A percentile compares a stretch with the other conserved stretches of the same genome.
Conservation (phyloP, 2,797 vertebrate species). For the Coregonus ussuriensis region DNA sequence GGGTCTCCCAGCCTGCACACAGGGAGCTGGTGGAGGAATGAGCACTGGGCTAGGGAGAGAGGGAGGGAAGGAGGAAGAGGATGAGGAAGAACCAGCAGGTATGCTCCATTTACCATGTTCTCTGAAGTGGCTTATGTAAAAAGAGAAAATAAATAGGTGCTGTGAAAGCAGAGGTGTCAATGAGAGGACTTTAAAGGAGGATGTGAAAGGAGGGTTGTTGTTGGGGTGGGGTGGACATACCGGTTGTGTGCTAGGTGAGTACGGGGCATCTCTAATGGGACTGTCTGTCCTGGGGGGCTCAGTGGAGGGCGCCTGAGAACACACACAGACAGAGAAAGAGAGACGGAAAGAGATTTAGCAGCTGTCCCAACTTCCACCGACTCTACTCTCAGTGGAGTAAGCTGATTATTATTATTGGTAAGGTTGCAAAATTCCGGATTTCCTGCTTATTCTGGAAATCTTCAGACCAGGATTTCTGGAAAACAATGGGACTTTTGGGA, state of each 20-base stretch:
- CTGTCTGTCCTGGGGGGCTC: conserved; percentile 72
- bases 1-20: conserved; percentile 82
- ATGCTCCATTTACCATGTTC: background rate
- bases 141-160: conserved; percentile 36
- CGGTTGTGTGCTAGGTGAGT: conserved; percentile 79
- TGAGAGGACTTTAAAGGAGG: background rate
- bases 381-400: background rate
- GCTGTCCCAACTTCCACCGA: conserved; percentile 11
- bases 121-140: conserved; percentile 24
- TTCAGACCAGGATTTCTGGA: background rate
- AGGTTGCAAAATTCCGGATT: background rate
- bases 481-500: background rate
- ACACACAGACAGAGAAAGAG: background rate
- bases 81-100: conserved; percentile 46
- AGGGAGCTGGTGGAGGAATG: conserved; percentile 71
- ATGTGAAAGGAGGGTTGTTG: background rate
- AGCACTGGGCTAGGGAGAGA: conserved; percentile 61
- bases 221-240: conserved; percentile 70
- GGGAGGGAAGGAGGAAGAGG: conserved; percentile 21
- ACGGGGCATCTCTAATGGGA: conserved; percentile 73
- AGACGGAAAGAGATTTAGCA: conserved; percentile 19
- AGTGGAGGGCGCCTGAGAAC: conserved; percentile 65
- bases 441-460: background rate
- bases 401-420: background rate
- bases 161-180: background rate